Evolutionary conservation across 2,797 vertebrate species (phyloP).

Genomic region (Perdix hodgsoniae): DNA sequence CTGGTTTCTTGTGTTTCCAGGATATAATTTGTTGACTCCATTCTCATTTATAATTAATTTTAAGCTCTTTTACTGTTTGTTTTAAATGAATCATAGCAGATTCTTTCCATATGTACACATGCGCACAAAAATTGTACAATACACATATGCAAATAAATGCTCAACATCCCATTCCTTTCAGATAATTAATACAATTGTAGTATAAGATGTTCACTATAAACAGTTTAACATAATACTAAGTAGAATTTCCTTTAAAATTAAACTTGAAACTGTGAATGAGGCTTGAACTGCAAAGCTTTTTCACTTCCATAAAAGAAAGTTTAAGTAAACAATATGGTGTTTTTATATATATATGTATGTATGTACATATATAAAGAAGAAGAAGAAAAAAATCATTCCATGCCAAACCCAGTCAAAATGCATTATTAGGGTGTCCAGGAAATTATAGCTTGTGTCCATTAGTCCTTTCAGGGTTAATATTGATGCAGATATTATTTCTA

Average conservation of each 20-base stretch:
- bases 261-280: neutral
- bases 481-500: slow-evolving; percentile 99
- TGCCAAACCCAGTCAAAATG: slow-evolving; percentile 81
- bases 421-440: slow-evolving; percentile 91
- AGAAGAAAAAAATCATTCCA: slow-evolving; percentile 74
- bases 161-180: neutral
- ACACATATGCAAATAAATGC: neutral
- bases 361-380: neutral
- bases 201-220: neutral
- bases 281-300: neutral
- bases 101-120: neutral
- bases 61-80: slow-evolving; percentile 10
- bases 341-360: neutral
- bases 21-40: slow-evolving; percentile 39
- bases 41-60: slow-evolving; percentile 57
- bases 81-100: slow-evolving; percentile 46
- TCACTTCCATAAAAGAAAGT: slow-evolving; percentile 33
- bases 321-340: slow-evolving; percentile 61
- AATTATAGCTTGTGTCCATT: slow-evolving; percentile 94
- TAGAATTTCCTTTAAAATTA: slow-evolving; percentile 11
- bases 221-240: neutral
- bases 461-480: slow-evolving; percentile 99
- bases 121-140: neutral
- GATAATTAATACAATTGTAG: neutral
- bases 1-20: slow-evolving; percentile 31